Conservation (phyloP, 2,113 vertebrate species). For the Hemicordylus capensis region DNA sequence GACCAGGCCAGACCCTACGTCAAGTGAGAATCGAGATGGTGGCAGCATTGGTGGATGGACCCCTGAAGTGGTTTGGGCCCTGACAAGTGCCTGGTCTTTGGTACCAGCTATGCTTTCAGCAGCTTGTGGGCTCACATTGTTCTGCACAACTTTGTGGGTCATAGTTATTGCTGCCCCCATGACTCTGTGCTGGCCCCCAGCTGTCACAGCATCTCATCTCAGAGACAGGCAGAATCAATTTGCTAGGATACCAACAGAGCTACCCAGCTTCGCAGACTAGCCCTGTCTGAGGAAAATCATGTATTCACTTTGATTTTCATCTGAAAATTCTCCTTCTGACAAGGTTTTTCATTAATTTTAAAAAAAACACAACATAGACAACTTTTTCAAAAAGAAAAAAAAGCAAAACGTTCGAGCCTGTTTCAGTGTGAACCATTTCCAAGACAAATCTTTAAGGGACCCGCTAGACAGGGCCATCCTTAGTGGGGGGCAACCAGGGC, state of each 20-base stretch:
- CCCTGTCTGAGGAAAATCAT: background rate
- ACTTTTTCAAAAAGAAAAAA: no score
- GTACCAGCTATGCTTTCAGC: background rate
- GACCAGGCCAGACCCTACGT: no score
- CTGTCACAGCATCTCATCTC: background rate
- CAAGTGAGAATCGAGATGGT: background rate
- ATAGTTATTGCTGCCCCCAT: background rate
- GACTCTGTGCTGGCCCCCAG: background rate
- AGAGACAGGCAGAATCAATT: background rate
- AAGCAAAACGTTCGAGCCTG: background rate
- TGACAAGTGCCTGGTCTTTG: background rate
- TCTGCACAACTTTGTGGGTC: background rate
- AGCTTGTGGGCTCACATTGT: background rate
- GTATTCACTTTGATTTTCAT: background rate
- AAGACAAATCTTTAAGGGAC: background rate
- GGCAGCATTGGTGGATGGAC: background rate
- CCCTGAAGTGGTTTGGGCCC: no score
- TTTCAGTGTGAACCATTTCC: background rate
- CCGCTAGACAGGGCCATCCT: no score
- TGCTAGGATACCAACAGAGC: background rate
- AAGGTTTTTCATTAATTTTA: background rate
- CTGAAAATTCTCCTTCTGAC: background rate
- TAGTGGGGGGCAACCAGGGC: no score
- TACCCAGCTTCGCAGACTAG: background rate
- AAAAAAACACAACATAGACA: no score